Percentiles rank a stretch among this genome's conserved stretches.
Evolutionary conservation across 2,888 invertebrate species (phyloP).

Genomic region (Ornithoptera alexandrae): DNA sequence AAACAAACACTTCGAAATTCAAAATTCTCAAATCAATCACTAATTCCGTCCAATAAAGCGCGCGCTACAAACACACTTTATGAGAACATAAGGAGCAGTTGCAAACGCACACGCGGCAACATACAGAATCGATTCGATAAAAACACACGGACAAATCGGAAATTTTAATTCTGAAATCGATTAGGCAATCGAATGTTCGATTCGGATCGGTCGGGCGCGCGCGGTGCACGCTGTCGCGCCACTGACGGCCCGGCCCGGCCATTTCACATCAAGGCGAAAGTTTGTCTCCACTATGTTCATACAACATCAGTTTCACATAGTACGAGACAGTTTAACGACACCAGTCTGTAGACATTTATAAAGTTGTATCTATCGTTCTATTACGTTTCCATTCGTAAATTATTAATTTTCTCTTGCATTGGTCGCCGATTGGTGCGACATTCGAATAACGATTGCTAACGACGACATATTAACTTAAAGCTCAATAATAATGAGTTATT

Average conservation of each 20-base stretch:
- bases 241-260: constrained; percentile 59
- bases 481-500: too few relatives aligned
- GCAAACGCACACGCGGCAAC: background rate
- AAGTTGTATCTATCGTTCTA: constrained; percentile 36
- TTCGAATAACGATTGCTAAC: too few relatives aligned
- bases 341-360: constrained; percentile 34
- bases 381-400: constrained; percentile 15
- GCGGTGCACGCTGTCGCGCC: constrained; percentile 46
- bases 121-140: background rate
- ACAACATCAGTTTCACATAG: constrained; percentile 43
- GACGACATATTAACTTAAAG: too few relatives aligned
- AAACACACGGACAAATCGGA: constrained; percentile 27
- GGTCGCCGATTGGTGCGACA: background rate
- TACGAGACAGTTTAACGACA: constrained; percentile 43
- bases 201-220: constrained; percentile 49
- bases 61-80: too few relatives aligned
- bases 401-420: constrained; percentile 1
- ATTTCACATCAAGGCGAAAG: constrained; percentile 68
- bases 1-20: too few relatives aligned
- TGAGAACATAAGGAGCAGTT: too few relatives aligned
- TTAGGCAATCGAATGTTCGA: constrained; percentile 25
- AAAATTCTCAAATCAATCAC: background rate
- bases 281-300: constrained; percentile 40
- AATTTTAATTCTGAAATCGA: constrained; percentile 32
- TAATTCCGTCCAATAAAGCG: too few relatives aligned